phyloP scores from a whole-genome alignment of 2,113 vertebrate species.

The Silurus asotus region DNA sequence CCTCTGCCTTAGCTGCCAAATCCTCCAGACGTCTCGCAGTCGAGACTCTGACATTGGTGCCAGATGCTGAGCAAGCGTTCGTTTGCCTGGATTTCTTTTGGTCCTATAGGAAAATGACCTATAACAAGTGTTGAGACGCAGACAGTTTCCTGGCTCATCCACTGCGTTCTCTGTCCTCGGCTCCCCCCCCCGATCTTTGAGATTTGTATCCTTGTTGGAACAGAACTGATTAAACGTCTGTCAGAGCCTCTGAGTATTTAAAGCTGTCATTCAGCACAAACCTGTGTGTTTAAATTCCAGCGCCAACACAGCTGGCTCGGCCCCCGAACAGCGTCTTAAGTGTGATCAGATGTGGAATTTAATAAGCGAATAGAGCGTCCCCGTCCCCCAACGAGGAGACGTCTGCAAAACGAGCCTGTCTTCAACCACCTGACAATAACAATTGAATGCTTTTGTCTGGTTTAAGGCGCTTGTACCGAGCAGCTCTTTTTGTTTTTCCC shows the following conservation, averaged over 20 bases:
- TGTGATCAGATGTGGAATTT: neutral
- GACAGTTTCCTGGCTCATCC: constrained; percentile 1
- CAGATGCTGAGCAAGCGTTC: neutral
- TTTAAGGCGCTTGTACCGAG: neutral
- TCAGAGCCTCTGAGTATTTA: neutral
- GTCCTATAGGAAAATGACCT: neutral
- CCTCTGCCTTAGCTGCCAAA: neutral
- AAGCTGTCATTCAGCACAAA: neutral
- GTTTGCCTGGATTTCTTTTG: neutral
- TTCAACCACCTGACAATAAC: neutral
- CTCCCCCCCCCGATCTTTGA: neutral
- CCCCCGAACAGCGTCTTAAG: neutral
- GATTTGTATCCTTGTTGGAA: neutral
- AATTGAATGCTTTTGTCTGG: neutral
- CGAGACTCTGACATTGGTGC: neutral
- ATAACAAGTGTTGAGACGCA: neutral
- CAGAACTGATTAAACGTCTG: neutral
- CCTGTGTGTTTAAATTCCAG: neutral
- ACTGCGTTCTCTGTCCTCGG: neutral
- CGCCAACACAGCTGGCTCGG: neutral
- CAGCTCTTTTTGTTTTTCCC: neutral
- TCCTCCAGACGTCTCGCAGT: neutral
- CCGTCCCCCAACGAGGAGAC: neutral
- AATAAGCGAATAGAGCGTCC: neutral
- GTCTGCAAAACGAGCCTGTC: neutral